phyloP scores from a whole-genome alignment of 2,888 invertebrate species.

The Rhaphigaster nebulosa region DNA sequence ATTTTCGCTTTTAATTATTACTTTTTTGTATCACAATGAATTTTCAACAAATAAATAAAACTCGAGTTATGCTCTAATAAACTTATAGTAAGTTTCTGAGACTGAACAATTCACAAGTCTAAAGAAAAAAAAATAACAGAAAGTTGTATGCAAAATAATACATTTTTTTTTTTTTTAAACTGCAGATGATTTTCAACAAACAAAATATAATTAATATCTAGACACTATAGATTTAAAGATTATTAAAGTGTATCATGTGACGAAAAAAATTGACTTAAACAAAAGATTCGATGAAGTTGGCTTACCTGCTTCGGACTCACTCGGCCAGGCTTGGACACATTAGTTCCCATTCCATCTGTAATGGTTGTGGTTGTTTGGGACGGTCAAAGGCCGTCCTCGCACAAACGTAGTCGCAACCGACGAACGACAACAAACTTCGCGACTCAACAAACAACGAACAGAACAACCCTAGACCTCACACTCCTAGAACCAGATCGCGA shows the following conservation, averaged over 20 bases:
- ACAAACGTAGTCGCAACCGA: neutral
- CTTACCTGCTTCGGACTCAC: constrained; percentile 68
- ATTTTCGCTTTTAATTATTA: too few species aligned
- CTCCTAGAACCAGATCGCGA: constrained; percentile 8
- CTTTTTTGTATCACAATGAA: too few species aligned
- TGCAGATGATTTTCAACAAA: too few species aligned
- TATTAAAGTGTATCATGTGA: neutral
- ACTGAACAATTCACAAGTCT: too few species aligned
- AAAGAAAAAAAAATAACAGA: too few species aligned
- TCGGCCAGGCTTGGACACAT: constrained; percentile 70
- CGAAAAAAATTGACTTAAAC: neutral
- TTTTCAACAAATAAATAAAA: too few species aligned
- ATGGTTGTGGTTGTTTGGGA: constrained; percentile 19
- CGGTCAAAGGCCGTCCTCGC: constrained; percentile 31
- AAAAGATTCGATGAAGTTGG: neutral
- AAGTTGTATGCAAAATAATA: too few species aligned
- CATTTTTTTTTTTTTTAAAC: too few species aligned
- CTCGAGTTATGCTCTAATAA: too few species aligned
- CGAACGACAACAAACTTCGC: neutral
- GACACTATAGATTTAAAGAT: neutral
- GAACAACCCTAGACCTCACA: neutral
- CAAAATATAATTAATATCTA: neutral
- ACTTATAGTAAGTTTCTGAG: too few species aligned
- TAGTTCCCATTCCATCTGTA: constrained; percentile 70
- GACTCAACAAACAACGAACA: constrained; percentile 15